These are phyloP conservation scores for Phenganax stokvisi DNA, from an alignment of 92 coral and sea anemone genomes.

Conservation along the genomic window DNA sequence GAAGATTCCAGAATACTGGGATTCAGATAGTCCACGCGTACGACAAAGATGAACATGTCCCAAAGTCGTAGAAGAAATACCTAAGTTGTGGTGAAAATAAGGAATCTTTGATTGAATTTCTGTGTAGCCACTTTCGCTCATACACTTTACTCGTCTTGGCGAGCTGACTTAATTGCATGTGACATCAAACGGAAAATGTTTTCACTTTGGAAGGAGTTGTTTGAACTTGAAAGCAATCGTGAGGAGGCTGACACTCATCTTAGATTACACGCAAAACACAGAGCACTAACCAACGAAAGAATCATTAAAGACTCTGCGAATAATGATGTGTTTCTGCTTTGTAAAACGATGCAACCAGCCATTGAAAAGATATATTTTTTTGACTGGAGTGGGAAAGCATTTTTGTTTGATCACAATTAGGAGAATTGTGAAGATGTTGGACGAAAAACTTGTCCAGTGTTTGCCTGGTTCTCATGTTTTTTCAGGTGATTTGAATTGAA, in stretches of 20 bases:
- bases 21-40: slow-evolving; percentile 36
- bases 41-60: slow-evolving; percentile 27
- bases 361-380: neutral
- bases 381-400: neutral
- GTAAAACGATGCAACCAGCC: neutral
- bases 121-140: no score
- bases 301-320: neutral
- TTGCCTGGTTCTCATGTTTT: neutral
- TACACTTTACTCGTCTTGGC: no score
- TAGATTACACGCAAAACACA: no score
- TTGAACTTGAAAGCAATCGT: no score
- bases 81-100: no score
- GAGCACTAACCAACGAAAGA: neutral
- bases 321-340: neutral
- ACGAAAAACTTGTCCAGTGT: neutral
- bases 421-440: neutral
- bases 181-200: no score
- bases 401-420: neutral
- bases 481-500: neutral
- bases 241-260: no score
- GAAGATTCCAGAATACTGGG: slow-evolving; percentile 17
- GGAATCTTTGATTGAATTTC: no score
- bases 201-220: no score
- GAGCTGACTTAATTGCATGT: no score
- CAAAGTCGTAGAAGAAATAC: slow-evolving; percentile 42